phyloP scores from a whole-genome alignment of 2,888 invertebrate species.

The Polymixis lichenea region DNA sequence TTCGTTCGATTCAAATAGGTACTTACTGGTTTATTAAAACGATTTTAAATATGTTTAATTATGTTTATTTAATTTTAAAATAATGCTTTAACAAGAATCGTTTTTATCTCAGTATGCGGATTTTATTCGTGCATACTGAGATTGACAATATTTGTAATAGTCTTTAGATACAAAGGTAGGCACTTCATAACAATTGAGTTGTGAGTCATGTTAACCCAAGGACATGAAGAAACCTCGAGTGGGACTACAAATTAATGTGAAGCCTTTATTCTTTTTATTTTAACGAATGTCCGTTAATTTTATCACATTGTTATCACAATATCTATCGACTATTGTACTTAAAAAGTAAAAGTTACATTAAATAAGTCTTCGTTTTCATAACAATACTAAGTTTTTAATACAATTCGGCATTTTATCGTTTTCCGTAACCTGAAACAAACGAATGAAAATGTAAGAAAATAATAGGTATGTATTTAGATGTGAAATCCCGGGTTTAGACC shows the following conservation, averaged over 20 bases:
- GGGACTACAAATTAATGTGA: not conserved
- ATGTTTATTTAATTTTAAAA: conserved; percentile 41
- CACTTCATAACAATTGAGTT: not conserved
- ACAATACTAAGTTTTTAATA: conserved; percentile 59
- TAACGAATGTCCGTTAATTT: conserved; percentile 24
- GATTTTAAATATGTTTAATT: not conserved
- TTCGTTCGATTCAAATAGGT: not conserved
- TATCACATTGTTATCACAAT: conserved; percentile 57
- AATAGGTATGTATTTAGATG: not conserved
- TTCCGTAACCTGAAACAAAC: conserved; percentile 83
- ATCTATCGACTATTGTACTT: conserved; percentile 58
- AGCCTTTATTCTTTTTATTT: conserved; percentile 24
- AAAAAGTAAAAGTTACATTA: conserved; percentile 62
- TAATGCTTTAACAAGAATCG: conserved; percentile 23
- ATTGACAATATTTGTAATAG: not conserved
- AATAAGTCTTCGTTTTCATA: conserved; percentile 73
- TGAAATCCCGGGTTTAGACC: not conserved
- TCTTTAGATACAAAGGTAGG: conserved; percentile 1
- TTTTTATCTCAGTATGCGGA: conserved; percentile 5
- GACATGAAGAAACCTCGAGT: conserved; percentile 3
- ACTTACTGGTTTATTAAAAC: conserved; percentile 27
- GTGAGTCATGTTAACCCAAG: conserved; percentile 6
- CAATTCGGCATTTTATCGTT: conserved; percentile 70
- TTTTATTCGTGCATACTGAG: not conserved
- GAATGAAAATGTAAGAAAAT: conserved; percentile 35